Evolutionary conservation across 2,797 vertebrate species (phyloP).

Genomic region (Sebastes vulpes): DNA sequence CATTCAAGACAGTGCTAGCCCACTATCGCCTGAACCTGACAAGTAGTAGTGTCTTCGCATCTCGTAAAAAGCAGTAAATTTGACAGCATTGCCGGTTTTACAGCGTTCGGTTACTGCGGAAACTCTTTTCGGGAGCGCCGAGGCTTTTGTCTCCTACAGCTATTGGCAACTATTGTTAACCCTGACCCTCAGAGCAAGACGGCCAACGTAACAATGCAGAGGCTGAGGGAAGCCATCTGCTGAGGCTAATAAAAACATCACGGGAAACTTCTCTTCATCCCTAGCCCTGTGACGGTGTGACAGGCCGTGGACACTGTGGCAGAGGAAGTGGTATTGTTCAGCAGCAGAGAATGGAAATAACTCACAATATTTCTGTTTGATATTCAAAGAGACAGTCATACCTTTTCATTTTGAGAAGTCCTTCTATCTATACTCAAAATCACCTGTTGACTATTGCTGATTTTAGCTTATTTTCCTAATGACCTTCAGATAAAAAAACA

Average conservation of each 20-base stretch:
- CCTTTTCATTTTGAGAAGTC: neutral
- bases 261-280: constrained; percentile 60
- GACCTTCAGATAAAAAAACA: neutral
- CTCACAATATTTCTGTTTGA: neutral
- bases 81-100: constrained; percentile 68
- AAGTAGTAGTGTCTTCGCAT: constrained; percentile 22
- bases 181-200: constrained; percentile 75
- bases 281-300: constrained; percentile 55
- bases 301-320: constrained; percentile 13
- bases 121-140: constrained; percentile 54
- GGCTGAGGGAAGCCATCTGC: constrained; percentile 84
- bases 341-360: neutral
- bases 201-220: constrained; percentile 70
- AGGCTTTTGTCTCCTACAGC: constrained; percentile 74
- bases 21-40: constrained; percentile 34
- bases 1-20: neutral
- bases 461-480: neutral
- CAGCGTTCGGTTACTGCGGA: constrained; percentile 54
- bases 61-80: constrained; percentile 66
- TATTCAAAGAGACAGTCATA: neutral
- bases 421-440: neutral
- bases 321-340: constrained; percentile 53
- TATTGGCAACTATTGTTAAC: constrained; percentile 75
- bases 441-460: neutral
- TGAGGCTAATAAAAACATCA: constrained; percentile 84